Evolutionary conservation across 2,888 invertebrate species (phyloP), one percentile per base, ranked within the genome.

Genomic region (Drosophila kokeensis): DNA sequence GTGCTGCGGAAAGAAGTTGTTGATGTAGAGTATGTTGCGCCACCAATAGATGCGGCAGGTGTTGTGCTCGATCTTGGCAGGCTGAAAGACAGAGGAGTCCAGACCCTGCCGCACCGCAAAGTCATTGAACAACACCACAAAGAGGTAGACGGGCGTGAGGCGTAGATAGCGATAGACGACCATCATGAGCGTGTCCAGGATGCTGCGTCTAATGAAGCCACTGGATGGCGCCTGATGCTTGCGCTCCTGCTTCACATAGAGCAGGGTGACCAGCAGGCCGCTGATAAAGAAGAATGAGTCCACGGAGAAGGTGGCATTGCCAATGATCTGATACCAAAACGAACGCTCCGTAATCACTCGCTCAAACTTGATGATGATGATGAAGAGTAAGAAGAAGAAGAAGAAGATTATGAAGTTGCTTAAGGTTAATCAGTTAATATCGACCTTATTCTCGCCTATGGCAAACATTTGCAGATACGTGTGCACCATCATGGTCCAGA

Each of bases 271-370:
- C 71, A 97, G 94, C 52, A 97, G 94, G 6, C 97, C 97, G 96
- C 97, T 97, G 80, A 97, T 96, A 87, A 97, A 97, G 94, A 97
- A 97, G 93, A 97, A 97, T 7, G 97, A 96, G 90, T 97, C 97
- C 50, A 97, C 97, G 55, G 97, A 97, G 91, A 96, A 97, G 8
- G 97, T 96, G 1, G 97, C 97, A 92, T 97, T 97, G 69, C 97
- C 96, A 69, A 97, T 95, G 1, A 97, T 96, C 92, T 97, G 97
- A 93, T 96, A 97, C 93, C 96, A 94, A 92, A 96, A 95, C 83
- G 95, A 95, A 65, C 96, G 94, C 92, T 97, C 97, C 0, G 95
- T 96, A 76, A 97, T 94, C 2, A 95, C 94, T 58, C 97, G 94
- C 92, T 95, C 94, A 45, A 95, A 95, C 94, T 97, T 18, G 1